These are phyloP conservation scores for Hipposideros armiger DNA, from an alignment of 2,113 vertebrate genomes.

Conservation along the genomic window DNA sequence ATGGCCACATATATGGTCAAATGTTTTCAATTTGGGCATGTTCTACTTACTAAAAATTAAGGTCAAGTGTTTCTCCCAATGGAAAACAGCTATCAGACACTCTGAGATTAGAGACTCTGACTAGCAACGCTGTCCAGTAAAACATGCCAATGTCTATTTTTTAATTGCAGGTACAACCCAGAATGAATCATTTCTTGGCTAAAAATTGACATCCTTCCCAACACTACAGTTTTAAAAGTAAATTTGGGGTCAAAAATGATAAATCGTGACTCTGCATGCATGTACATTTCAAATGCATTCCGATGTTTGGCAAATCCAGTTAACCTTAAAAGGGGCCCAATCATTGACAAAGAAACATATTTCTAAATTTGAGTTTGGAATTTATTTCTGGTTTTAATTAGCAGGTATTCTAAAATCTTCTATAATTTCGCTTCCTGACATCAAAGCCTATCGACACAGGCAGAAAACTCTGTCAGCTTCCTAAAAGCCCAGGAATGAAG, in stretches of 20 bases:
- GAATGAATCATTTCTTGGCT: constrained; percentile 41
- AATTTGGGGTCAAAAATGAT: neutral
- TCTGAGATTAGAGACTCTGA: constrained; percentile 36
- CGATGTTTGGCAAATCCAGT: constrained; percentile 44
- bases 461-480: constrained; percentile 68
- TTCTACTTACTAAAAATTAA: constrained; percentile 73
- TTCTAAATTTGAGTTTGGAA: constrained; percentile 53
- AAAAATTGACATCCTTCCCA: neutral
- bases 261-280: constrained; percentile 13
- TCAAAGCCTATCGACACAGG: constrained; percentile 59
- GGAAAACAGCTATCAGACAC: constrained; percentile 66
- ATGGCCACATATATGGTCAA: neutral
- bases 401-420: constrained; percentile 53
- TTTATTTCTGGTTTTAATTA: constrained; percentile 72
- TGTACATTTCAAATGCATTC: neutral
- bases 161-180: constrained; percentile 46
- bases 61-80: constrained; percentile 58
- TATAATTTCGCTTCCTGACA: constrained; percentile 74
- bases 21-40: constrained; percentile 25
- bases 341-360: neutral
- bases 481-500: constrained; percentile 76
- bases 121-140: constrained; percentile 58
- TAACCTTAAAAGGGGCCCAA: neutral
- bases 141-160: constrained; percentile 61
- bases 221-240: neutral